These are phyloP conservation scores for Poecilia wingei DNA, from an alignment of 2,797 vertebrate species.

Conservation along the genomic window DNA sequence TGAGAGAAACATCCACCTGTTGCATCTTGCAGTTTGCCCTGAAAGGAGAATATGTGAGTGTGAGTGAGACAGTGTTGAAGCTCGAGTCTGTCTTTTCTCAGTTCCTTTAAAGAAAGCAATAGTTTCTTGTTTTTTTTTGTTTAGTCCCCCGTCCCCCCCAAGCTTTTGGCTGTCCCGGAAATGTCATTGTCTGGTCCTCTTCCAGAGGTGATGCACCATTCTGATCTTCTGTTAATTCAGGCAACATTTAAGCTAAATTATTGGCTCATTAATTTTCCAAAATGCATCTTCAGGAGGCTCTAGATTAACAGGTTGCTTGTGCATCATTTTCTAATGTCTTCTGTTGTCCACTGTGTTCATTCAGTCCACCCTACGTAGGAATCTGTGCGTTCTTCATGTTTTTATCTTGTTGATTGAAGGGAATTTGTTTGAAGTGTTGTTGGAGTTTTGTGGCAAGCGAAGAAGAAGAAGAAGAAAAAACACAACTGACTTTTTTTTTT, in stretches of 20 bases:
- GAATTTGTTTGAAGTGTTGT: slow-evolving; percentile 69
- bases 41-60: slow-evolving; percentile 11
- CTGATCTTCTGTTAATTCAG: background rate
- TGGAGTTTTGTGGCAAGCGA: slow-evolving; percentile 48
- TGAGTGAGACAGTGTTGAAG: background rate
- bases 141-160: no score
- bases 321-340: slow-evolving; percentile 48
- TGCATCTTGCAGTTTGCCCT: slow-evolving; percentile 13
- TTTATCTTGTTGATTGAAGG: slow-evolving; percentile 68
- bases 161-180: slow-evolving; percentile 34
- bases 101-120: slow-evolving; percentile 79
- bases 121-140: slow-evolving; percentile 42
- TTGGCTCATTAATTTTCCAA: slow-evolving; percentile 40
- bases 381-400: slow-evolving; percentile 41
- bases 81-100: slow-evolving; percentile 44
- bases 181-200: slow-evolving; percentile 25
- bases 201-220: slow-evolving; percentile 56
- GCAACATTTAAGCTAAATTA: background rate
- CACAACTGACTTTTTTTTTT: slow-evolving; percentile 75
- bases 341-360: slow-evolving; percentile 66
- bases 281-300: slow-evolving; percentile 52
- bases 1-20: slow-evolving; percentile 29
- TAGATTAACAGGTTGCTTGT: slow-evolving; percentile 33
- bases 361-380: slow-evolving; percentile 73
- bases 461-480: background rate